Conservation (phyloP, 2,888 invertebrate species). For the Cheilosia variabilis region DNA sequence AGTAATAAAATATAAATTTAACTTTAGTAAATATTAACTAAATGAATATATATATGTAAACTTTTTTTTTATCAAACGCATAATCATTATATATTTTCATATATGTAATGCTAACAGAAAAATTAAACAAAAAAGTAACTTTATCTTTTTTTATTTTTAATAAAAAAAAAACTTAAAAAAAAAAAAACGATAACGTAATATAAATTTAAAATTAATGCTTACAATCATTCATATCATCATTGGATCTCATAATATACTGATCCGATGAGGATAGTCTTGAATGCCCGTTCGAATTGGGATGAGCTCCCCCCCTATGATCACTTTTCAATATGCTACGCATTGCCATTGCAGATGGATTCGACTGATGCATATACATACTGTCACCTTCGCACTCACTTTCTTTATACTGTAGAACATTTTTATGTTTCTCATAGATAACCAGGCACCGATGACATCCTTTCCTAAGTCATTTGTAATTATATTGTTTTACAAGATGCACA, state of each 20-base stretch:
- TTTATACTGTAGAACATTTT: slow-evolving; percentile 97
- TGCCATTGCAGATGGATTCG: slow-evolving; percentile 84
- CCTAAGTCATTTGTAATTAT: slow-evolving; percentile 84
- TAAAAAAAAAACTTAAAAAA: slow-evolving; percentile 46
- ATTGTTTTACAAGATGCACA: slow-evolving; percentile 33
- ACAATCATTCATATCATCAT: slow-evolving; percentile 85
- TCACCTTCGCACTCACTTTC: slow-evolving; percentile 93
- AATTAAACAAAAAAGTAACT: slow-evolving; percentile 21
- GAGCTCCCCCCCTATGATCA: slow-evolving; percentile 85
- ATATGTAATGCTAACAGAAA: slow-evolving; percentile 71
- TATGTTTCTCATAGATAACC: slow-evolving; percentile 97
- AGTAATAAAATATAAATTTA: slow-evolving; percentile 15
- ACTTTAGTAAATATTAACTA: slow-evolving; percentile 54
- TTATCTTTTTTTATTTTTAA: slow-evolving; percentile 11
- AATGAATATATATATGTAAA: slow-evolving; percentile 68
- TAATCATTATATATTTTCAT: slow-evolving; percentile 73
- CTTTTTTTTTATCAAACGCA: slow-evolving; percentile 70
- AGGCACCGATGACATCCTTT: slow-evolving; percentile 97
- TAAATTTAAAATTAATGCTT: slow-evolving; percentile 82
- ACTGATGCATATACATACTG: slow-evolving; percentile 85
- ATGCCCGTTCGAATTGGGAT: slow-evolving; percentile 85
- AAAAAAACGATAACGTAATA: slow-evolving; percentile 64
- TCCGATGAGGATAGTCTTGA: slow-evolving; percentile 85
- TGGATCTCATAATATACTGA: slow-evolving; percentile 84
- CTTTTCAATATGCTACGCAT: slow-evolving; percentile 84